A percentile compares a stretch with the other conserved stretches of the same genome.
These are phyloP conservation scores for Hirundichthys speculiger DNA, from an alignment of 2,113 vertebrate genomes.

Conservation along the genomic window DNA sequence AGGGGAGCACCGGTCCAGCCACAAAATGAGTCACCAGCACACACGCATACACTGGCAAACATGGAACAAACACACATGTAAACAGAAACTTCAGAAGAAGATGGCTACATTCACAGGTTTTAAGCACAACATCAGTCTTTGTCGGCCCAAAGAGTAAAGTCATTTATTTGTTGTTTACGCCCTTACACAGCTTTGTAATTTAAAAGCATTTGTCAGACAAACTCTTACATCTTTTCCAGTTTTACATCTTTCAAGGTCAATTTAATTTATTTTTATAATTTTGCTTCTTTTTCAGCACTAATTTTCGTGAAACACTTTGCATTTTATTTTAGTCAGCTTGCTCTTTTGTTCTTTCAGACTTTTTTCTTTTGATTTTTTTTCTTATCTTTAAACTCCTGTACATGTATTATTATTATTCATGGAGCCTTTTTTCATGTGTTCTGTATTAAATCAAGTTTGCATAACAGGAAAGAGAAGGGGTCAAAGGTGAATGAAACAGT, in stretches of 20 bases:
- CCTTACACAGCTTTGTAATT: neutral
- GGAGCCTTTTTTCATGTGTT: neutral
- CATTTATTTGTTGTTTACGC: neutral
- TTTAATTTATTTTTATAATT: neutral
- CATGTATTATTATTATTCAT: neutral
- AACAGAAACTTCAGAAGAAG: slow-evolving; percentile 23
- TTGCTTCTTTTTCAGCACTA: neutral
- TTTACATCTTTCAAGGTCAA: neutral
- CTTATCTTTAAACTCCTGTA: too few relatives aligned
- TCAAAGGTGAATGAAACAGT: neutral
- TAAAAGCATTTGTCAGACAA: slow-evolving; percentile 4
- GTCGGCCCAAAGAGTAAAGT: neutral
- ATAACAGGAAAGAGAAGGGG: neutral
- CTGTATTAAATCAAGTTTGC: too few relatives aligned
- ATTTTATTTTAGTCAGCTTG: too few relatives aligned
- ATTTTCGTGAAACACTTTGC: neutral
- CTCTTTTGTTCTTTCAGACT: too few relatives aligned
- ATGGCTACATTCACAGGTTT: slow-evolving; percentile 1
- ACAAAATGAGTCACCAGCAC: slow-evolving; percentile 63
- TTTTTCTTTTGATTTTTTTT: too few relatives aligned
- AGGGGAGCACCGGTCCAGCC: slow-evolving; percentile 22
- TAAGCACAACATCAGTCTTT: neutral
- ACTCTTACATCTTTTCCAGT: slow-evolving; percentile 1
- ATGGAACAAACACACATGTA: slow-evolving; percentile 3
- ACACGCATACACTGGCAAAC: slow-evolving; percentile 12